Evolutionary conservation across 1,140 invertebrate species (phyloP).

Genomic region (Melanaphis sacchari): DNA sequence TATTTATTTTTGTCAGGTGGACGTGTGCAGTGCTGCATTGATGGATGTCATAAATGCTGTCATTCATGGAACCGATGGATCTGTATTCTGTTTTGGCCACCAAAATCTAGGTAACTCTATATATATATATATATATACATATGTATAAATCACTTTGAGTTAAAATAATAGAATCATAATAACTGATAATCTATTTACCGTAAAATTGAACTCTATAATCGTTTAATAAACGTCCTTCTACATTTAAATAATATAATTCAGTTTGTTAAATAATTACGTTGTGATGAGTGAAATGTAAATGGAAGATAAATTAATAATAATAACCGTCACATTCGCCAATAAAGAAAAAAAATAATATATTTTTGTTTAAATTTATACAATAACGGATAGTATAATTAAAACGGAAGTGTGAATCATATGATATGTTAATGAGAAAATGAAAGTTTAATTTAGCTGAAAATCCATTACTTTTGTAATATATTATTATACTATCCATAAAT

Average conservation of each 20-base stretch:
- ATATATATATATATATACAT: background rate
- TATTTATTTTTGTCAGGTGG: conserved; percentile 70
- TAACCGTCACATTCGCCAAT: background rate
- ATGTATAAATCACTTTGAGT: background rate
- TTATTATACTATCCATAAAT: background rate
- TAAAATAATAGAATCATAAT: background rate
- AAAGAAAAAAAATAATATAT: background rate
- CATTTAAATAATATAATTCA: background rate
- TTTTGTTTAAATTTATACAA: background rate
- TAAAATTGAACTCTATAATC: background rate
- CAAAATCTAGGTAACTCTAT: conserved; percentile 80
- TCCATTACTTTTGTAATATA: background rate
- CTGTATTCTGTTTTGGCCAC: conserved; percentile 91
- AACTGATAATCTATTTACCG: background rate
- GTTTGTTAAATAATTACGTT: background rate
- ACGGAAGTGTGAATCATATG: background rate
- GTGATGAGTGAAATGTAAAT: background rate
- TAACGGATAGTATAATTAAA: background rate
- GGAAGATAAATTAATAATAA: background rate
- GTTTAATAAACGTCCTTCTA: background rate
- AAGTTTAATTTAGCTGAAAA: conserved; percentile 31
- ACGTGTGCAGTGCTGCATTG: conserved; percentile 86
- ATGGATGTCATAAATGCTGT: conserved; percentile 93
- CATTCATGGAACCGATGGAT: conserved; percentile 91
- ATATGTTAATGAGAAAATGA: background rate